These are phyloP conservation scores for Etheostoma cragini DNA, from an alignment of 2,113 vertebrate genomes.

Conservation along the genomic window DNA sequence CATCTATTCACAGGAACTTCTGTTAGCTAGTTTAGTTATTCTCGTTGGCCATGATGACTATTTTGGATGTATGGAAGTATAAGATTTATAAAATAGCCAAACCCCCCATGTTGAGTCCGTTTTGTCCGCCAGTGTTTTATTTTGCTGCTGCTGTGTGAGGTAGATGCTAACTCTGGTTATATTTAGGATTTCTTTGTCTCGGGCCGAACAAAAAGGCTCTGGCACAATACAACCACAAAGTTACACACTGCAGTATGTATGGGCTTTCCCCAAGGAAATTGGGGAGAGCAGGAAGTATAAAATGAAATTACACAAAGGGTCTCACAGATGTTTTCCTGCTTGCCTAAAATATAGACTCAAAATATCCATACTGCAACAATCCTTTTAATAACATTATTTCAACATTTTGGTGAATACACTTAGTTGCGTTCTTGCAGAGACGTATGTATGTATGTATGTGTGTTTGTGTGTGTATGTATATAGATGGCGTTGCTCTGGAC, in stretches of 20 bases:
- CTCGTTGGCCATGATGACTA: neutral
- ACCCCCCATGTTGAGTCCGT: neutral
- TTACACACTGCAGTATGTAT: neutral
- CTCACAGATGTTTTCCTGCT: neutral
- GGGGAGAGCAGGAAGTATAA: neutral
- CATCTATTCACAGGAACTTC: slow-evolving; percentile 33
- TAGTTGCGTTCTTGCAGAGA: too few species aligned
- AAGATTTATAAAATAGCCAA: neutral
- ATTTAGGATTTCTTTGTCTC: slow-evolving; percentile 48
- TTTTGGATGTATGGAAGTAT: neutral
- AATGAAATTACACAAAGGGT: slow-evolving; percentile 2
- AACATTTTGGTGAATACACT: too few species aligned
- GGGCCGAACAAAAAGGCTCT: slow-evolving; percentile 2
- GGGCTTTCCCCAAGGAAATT: slow-evolving; percentile 26
- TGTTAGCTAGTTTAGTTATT: slow-evolving; percentile 2
- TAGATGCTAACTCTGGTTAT: slow-evolving; percentile 11
- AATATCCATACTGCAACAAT: too few species aligned
- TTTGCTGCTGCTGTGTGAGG: neutral
- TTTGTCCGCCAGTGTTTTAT: neutral
- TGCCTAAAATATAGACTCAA: neutral
- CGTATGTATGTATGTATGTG: too few species aligned
- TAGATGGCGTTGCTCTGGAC: too few species aligned
- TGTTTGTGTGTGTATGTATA: too few species aligned
- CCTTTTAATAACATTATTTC: neutral
- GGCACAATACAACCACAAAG: slow-evolving; percentile 21